Base-by-base conservation (phyloP, 2,797 vertebrate genomes). In the Chiroxiphia lanceolata region DNA sequence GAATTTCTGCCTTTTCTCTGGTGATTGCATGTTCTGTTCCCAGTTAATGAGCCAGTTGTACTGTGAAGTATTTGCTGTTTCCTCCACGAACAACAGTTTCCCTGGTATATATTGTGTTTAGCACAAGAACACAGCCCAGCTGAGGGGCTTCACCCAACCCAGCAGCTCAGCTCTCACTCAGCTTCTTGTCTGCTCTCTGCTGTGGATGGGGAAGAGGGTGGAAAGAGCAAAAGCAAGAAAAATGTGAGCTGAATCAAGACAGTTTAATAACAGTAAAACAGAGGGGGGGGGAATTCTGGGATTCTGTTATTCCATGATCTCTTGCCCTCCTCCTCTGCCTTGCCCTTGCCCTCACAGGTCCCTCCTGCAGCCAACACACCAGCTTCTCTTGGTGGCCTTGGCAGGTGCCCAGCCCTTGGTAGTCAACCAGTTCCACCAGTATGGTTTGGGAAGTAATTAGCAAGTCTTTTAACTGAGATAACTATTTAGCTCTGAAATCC, bases 11-110 rank as follows among this genome's bases (percentile, higher is more conserved):
- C 44, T 79, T 56, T 83, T 34, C 25, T 87, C 57, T 21, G 45
- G 34, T 2, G 13, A 6, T 40, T n/a, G 23, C 21, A 2, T 14
- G 25, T 38, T 60, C 33, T 57, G 13, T 26, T 85, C 40, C 70
- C 57, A 60, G 0, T 56, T 33, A 42, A 38, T 3, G 33, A 10
- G 25, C 4, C 6, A 3, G 13, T 36, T 59, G 1, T 2, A 7
- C 13, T 6, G 11, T 9, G 57, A 67, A 38, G 10, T 21, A 4
- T 67, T 57, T 60, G 65, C 36, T 44, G n/a, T 1, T 47, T 36
- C 14, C 34, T 75, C 56, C 33, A 5, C 19, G 54, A 47, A 45
- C n/a, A 67, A 33, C 36, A 5, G 9, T 59, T 38, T 59, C 26
- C 17, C n/a, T 84, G 69, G 10, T 15, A 1, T 2, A 6, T 40